phyloP scores from a whole-genome alignment of 1,140 invertebrate species.

The Harpegnathos saltator region DNA sequence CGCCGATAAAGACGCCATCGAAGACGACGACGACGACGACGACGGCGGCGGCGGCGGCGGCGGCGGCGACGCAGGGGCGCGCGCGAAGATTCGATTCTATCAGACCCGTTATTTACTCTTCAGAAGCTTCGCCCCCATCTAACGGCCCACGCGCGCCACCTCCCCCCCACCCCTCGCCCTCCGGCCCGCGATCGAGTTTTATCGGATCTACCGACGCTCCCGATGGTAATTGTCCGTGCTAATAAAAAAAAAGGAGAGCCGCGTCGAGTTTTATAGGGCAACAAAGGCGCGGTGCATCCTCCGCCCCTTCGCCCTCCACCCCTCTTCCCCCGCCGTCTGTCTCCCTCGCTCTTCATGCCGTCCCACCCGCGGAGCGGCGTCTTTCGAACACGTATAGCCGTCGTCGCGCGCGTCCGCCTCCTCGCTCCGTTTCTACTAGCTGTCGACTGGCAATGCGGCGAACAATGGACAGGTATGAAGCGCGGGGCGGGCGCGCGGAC shows the following conservation, averaged over 20 bases:
- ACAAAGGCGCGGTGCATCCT: neutral
- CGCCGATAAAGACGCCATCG: conserved; percentile 57
- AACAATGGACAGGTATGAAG: conserved; percentile 40
- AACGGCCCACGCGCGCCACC: neutral
- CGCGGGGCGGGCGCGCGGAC: conserved; percentile 32
- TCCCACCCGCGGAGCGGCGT: neutral
- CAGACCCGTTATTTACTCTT: conserved; percentile 68
- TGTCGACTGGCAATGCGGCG: conserved; percentile 19
- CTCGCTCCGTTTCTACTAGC: conserved; percentile 18
- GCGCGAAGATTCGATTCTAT: conserved; percentile 72
- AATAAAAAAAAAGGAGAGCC: conserved; percentile 56
- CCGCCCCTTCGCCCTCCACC: neutral
- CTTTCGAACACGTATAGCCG: neutral
- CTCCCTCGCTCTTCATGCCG: neutral
- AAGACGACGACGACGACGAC: conserved; percentile 6
- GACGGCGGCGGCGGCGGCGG: neutral
- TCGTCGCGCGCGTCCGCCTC: conserved; percentile 15
- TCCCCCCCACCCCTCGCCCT: neutral
- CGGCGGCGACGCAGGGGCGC: conserved; percentile 21
- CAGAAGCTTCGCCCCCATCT: conserved; percentile 48
- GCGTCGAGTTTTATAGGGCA: conserved; percentile 25
- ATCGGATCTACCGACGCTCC: conserved; percentile 49
- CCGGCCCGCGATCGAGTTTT: conserved; percentile 40
- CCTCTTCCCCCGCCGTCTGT: neutral
- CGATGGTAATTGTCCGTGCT: conserved; percentile 66